phyloP scores from a whole-genome alignment of 2,113 vertebrate genomes.

The Misgurnus mizolepis region DNA sequence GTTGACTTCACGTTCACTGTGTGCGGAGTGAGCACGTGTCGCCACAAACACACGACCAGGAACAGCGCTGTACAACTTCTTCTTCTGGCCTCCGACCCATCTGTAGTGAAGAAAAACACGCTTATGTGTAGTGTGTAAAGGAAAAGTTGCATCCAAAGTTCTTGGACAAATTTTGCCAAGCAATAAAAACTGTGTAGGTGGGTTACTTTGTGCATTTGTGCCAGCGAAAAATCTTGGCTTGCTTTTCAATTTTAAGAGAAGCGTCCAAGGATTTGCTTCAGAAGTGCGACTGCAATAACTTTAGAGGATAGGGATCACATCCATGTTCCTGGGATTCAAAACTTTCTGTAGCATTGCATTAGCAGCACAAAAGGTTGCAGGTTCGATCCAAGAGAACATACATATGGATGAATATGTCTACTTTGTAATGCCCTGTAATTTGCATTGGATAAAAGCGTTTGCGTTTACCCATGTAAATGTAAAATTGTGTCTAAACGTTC shows the following conservation, averaged over 20 bases:
- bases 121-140: neutral
- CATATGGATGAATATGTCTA: no score
- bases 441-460: no score
- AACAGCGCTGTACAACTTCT: conserved; percentile 87
- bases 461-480: no score
- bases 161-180: neutral
- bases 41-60: conserved; percentile 88
- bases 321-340: no score
- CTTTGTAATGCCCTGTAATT: no score
- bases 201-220: neutral
- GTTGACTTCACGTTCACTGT: conserved; percentile 83
- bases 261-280: conserved; percentile 13
- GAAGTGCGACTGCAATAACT: conserved; percentile 2
- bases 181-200: conserved; percentile 8
- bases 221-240: neutral
- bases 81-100: conserved; percentile 70
- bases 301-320: no score
- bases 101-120: conserved; percentile 42
- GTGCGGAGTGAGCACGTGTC: conserved; percentile 82
- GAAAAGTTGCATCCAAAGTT: neutral
- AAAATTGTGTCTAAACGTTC: no score
- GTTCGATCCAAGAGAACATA: no score
- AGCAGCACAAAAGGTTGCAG: no score
- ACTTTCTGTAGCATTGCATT: no score
- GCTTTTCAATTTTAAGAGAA: neutral